A percentile compares a stretch with the other conserved stretches of the same genome.
These are phyloP conservation scores for Lobophora halterata DNA, from an alignment of 2,888 invertebrate species.

Conservation along the genomic window DNA sequence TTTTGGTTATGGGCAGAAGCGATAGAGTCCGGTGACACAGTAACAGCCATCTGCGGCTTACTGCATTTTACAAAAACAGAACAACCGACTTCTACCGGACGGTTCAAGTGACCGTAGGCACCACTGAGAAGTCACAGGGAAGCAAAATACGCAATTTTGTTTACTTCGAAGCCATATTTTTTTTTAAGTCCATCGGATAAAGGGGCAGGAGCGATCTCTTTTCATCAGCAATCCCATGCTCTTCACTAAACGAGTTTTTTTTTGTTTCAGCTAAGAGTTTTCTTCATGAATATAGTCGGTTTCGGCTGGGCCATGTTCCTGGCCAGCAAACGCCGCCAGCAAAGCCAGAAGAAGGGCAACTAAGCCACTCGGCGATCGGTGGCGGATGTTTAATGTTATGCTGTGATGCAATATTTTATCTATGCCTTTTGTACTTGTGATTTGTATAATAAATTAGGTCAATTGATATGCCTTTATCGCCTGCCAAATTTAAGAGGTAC, in stretches of 20 bases:
- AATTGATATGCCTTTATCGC: slow-evolving; percentile 4
- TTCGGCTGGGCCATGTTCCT: slow-evolving; percentile 90
- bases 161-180: too few species aligned
- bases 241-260: slow-evolving; percentile 12
- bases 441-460: slow-evolving; percentile 16
- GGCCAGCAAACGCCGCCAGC: slow-evolving; percentile 84
- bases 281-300: slow-evolving; percentile 87
- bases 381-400: slow-evolving; percentile 33
- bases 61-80: too few species aligned
- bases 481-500: too few species aligned
- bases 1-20: too few species aligned
- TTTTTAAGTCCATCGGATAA: too few species aligned
- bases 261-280: slow-evolving; percentile 85
- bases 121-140: too few species aligned
- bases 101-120: too few species aligned
- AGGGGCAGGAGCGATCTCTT: too few species aligned
- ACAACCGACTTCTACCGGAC: too few species aligned
- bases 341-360: slow-evolving; percentile 56
- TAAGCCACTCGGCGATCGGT: slow-evolving; percentile 29
- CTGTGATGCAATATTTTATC: slow-evolving; percentile 30
- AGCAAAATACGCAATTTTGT: too few species aligned
- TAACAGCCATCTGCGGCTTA: too few species aligned
- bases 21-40: too few species aligned
- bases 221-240: neutral
- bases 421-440: slow-evolving; percentile 6